A percentile compares a stretch with the other conserved stretches of the same genome.
Conservation (phyloP, 2,888 invertebrate genomes). For the Aspidiotus rigidus region DNA sequence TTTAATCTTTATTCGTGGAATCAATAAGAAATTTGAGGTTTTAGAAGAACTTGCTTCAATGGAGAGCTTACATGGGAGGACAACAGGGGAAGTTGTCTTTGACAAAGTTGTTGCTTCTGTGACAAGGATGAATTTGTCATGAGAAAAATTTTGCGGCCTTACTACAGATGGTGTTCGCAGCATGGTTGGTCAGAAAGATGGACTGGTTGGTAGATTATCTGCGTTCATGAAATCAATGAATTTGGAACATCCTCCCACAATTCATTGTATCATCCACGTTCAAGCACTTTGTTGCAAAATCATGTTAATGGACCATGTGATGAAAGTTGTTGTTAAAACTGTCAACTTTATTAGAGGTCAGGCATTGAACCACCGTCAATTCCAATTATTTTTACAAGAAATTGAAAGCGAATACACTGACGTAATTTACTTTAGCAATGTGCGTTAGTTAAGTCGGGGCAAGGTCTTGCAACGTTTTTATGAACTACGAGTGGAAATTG, state of each 20-base stretch:
- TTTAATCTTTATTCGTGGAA: too few species aligned
- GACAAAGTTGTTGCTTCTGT: neutral
- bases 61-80: too few species aligned
- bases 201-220: neutral
- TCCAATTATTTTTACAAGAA: neutral
- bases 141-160: neutral
- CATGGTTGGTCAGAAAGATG: conserved; percentile 2
- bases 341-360: neutral
- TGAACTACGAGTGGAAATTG: too few species aligned
- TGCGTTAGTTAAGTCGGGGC: too few species aligned
- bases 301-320: neutral
- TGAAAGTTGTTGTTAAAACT: too few species aligned
- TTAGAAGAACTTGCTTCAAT: too few species aligned
- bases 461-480: too few species aligned
- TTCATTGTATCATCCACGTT: neutral
- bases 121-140: neutral
- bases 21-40: too few species aligned
- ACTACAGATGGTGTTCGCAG: neutral
- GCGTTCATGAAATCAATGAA: too few species aligned
- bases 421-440: too few species aligned
- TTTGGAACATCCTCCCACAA: neutral
- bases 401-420: too few species aligned
- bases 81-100: too few species aligned
- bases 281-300: neutral
- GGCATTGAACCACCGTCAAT: neutral